Evolutionary conservation across 1,140 invertebrate species (phyloP).

Genomic region (Macrobrachium nipponense): DNA sequence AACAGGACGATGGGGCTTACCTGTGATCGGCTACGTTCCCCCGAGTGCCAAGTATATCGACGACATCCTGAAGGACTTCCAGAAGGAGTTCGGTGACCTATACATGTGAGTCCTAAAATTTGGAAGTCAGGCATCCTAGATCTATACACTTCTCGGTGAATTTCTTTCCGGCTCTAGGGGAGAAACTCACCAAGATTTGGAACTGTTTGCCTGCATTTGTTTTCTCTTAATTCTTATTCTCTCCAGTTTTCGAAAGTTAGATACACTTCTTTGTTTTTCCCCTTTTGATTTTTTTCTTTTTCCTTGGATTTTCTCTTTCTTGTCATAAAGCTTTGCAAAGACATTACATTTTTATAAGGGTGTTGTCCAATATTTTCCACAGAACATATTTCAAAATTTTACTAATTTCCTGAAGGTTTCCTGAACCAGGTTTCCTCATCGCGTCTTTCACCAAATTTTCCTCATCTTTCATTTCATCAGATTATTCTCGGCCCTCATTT

Average conservation of each 20-base stretch:
- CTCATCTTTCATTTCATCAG: too few species aligned
- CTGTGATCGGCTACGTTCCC: conserved; percentile 38
- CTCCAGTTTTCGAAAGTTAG: too few species aligned
- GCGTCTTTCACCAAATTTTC: neutral
- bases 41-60: neutral
- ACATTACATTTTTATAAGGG: too few species aligned
- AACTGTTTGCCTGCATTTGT: neutral
- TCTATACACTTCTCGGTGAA: neutral
- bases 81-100: conserved; percentile 33
- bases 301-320: too few species aligned
- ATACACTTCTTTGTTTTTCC: too few species aligned
- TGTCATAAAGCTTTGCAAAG: too few species aligned
- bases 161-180: too few species aligned
- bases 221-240: neutral
- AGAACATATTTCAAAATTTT: too few species aligned
- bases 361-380: too few species aligned
- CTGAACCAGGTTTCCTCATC: neutral
- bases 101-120: conserved; percentile 24
- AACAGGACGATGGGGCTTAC: conserved; percentile 43
- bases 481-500: too few species aligned
- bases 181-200: neutral
- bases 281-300: too few species aligned
- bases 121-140: neutral
- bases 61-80: conserved; percentile 9
- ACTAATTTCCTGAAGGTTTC: neutral